These are phyloP conservation scores for Luperina testacea DNA, from an alignment of 2,888 invertebrate genomes.

Conservation along the genomic window DNA sequence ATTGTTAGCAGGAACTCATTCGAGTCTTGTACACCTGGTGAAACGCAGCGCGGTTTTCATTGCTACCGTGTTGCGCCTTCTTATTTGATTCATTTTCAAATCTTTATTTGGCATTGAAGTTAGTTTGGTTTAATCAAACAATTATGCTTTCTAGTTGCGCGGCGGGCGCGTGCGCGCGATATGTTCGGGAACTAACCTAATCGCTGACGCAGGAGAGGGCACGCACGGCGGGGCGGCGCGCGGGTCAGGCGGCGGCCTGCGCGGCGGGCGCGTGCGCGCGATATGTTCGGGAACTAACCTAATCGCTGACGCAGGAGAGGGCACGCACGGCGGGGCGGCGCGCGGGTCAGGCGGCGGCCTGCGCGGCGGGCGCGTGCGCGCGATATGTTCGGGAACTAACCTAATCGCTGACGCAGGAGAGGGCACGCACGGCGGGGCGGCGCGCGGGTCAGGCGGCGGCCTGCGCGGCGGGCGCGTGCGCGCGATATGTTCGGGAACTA, in stretches of 20 bases:
- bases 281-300: too few species aligned
- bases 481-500: too few species aligned
- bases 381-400: too few species aligned
- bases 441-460: conserved; percentile 67
- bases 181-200: too few species aligned
- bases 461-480: conserved; percentile 70
- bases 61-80: background rate
- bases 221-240: too few species aligned
- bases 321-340: too few species aligned
- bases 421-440: too few species aligned
- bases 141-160: too few species aligned
- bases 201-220: background rate
- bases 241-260: conserved; percentile 68
- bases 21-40: background rate
- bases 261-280: too few species aligned
- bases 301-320: background rate
- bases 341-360: conserved; percentile 69
- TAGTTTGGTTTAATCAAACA: background rate
- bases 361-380: conserved; percentile 70
- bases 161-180: too few species aligned
- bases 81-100: background rate
- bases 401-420: background rate
- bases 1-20: background rate
- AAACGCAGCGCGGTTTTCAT: background rate
- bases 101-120: background rate